A percentile compares a stretch with the other conserved stretches of the same genome.
These are phyloP conservation scores for Sylvicapra grimmia DNA, from an alignment of 2,113 vertebrate species.

Conservation along the genomic window DNA sequence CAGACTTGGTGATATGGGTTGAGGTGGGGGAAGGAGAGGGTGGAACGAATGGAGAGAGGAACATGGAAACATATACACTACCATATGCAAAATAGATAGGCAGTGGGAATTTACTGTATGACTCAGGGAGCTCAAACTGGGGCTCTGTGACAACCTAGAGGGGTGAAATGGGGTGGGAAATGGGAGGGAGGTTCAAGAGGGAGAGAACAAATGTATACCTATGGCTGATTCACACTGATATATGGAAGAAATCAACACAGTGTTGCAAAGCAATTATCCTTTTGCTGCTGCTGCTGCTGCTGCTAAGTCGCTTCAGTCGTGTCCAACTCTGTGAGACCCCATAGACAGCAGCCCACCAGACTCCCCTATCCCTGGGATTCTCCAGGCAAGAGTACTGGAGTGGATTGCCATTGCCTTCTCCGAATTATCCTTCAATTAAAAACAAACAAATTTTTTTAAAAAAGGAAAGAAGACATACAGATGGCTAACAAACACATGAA, in stretches of 20 bases:
- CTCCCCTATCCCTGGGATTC: background rate
- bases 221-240: background rate
- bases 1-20: background rate
- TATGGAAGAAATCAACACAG: background rate
- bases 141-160: background rate
- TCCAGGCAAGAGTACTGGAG: background rate
- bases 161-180: background rate
- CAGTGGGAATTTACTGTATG: background rate
- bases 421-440: background rate
- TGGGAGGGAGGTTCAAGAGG: background rate
- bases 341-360: too few species aligned
- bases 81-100: background rate
- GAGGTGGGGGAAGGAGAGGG: background rate
- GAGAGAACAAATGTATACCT: background rate
- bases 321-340: background rate
- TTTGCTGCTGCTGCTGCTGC: background rate
- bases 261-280: background rate
- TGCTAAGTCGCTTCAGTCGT: rapidly evolving
- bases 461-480: background rate
- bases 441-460: background rate
- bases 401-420: background rate
- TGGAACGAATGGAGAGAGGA: background rate
- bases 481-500: background rate
- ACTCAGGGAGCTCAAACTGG: background rate
- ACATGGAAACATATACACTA: background rate